A percentile compares a stretch with the other conserved stretches of the same genome.
These are phyloP conservation scores for Bradysia coprophila DNA, from an alignment of 1,140 invertebrate species.

Conservation along the genomic window DNA sequence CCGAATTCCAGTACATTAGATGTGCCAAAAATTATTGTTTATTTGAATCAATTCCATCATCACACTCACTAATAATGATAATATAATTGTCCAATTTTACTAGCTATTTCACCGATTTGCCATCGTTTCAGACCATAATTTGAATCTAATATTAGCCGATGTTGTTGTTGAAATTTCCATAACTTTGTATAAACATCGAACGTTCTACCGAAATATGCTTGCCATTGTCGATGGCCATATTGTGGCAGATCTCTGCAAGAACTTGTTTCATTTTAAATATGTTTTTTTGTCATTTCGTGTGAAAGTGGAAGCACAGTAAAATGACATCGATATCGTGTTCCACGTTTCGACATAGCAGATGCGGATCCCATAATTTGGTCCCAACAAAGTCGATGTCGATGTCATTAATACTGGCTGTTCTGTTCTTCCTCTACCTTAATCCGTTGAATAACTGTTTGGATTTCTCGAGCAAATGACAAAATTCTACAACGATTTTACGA, in stretches of 20 bases:
- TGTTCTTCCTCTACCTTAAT: slow-evolving; percentile 46
- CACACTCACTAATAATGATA: slow-evolving; percentile 92
- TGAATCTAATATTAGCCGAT: slow-evolving; percentile 75
- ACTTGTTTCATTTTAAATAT: background rate
- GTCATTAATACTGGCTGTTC: too few species aligned
- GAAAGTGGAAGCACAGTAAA: too few species aligned
- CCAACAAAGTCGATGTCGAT: too few species aligned
- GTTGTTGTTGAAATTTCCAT: slow-evolving; percentile 97
- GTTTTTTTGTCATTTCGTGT: too few species aligned
- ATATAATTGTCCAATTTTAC: slow-evolving; percentile 96
- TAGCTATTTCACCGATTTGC: slow-evolving; percentile 98
- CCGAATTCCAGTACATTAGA: too few species aligned
- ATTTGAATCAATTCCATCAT: slow-evolving; percentile 2
- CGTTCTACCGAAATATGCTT: slow-evolving; percentile 89
- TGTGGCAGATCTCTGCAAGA: slow-evolving; percentile 74
- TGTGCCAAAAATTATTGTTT: too few species aligned
- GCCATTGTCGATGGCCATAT: slow-evolving; percentile 96
- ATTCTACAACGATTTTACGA: slow-evolving; percentile 88
- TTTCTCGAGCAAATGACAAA: slow-evolving; percentile 91
- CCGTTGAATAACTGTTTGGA: slow-evolving; percentile 96
- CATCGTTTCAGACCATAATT: slow-evolving; percentile 93
- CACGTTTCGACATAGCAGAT: too few species aligned
- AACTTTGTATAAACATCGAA: slow-evolving; percentile 97
- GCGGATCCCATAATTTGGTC: too few species aligned
- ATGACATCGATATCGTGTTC: too few species aligned